Evolutionary conservation across 1,140 invertebrate genomes (phyloP).

Genomic region (Drosophila bocki): DNA sequence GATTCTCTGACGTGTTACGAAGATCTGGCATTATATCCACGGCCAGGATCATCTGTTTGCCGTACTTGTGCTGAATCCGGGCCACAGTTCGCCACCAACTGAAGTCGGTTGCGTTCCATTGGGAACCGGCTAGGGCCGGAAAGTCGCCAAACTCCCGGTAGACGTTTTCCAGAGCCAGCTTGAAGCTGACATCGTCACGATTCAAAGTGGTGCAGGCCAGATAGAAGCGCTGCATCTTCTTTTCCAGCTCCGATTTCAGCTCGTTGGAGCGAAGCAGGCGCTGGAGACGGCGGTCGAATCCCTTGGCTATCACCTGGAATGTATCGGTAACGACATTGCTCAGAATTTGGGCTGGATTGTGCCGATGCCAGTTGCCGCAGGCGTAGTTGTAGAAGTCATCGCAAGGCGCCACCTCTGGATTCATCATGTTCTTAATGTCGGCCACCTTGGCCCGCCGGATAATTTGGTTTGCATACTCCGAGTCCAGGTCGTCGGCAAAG

Average conservation of each 20-base stretch:
- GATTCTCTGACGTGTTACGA: constrained; percentile 47
- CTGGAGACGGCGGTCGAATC: constrained; percentile 54
- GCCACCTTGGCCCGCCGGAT: constrained; percentile 59
- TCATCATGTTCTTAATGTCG: constrained; percentile 81
- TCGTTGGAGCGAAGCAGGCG: constrained; percentile 36
- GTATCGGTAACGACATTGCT: constrained; percentile 54
- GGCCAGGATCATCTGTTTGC: constrained; percentile 51
- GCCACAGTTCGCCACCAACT: constrained; percentile 70
- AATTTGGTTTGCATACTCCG: constrained; percentile 56
- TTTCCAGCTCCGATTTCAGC: constrained; percentile 36
- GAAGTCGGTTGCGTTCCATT: constrained; percentile 54
- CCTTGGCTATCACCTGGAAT: constrained; percentile 54
- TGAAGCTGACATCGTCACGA: constrained; percentile 52
- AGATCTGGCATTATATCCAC: constrained; percentile 63
- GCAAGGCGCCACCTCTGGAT: constrained; percentile 86
- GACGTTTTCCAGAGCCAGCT: constrained; percentile 45
- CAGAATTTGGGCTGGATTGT: constrained; percentile 66
- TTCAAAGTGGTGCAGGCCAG: constrained; percentile 49
- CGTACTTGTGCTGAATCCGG: constrained; percentile 62
- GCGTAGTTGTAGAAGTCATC: constrained; percentile 88
- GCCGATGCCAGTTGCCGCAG: constrained; percentile 89
- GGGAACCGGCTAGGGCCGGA: constrained; percentile 34
- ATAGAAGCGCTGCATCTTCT: constrained; percentile 66
- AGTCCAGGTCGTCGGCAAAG: constrained; percentile 49
- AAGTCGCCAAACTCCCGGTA: constrained; percentile 56